Conservation (phyloP, 2,113 vertebrate genomes). For the Cololabis saira region DNA sequence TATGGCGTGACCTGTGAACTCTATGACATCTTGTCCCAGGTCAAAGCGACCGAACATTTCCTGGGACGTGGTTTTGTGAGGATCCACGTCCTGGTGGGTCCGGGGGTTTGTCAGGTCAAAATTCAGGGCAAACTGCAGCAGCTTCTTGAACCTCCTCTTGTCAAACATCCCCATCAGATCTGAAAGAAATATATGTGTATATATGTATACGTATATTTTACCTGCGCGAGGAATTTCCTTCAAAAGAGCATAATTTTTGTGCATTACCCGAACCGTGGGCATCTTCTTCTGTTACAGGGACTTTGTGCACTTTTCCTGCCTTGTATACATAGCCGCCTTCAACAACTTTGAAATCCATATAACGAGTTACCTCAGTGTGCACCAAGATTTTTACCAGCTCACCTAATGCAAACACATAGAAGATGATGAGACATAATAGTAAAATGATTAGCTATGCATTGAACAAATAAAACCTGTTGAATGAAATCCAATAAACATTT, state of each 20-base stretch:
- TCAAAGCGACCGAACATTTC: slow-evolving; percentile 92
- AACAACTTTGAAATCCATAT: slow-evolving; percentile 96
- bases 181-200: slow-evolving; percentile 56
- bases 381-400: slow-evolving; percentile 94
- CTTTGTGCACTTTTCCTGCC: slow-evolving; percentile 93
- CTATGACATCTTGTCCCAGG: slow-evolving; percentile 91
- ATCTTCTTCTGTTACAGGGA: slow-evolving; percentile 92
- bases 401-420: slow-evolving; percentile 77
- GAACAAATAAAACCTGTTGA: neutral
- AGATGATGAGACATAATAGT: neutral
- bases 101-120: slow-evolving; percentile 88
- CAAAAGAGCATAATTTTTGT: neutral
- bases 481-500: slow-evolving; percentile 4
- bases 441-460: neutral
- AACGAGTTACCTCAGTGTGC: slow-evolving; percentile 94
- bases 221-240: neutral
- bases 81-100: slow-evolving; percentile 89
- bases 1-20: slow-evolving; percentile 91
- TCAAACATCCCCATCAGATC: slow-evolving; percentile 96
- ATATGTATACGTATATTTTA: too few relatives aligned
- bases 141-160: slow-evolving; percentile 92
- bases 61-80: slow-evolving; percentile 86
- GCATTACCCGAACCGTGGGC: slow-evolving; percentile 88
- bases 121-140: slow-evolving; percentile 88
- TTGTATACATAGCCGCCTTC: slow-evolving; percentile 94